phyloP scores from a whole-genome alignment of 2,888 invertebrate species.

The Pristionchus entomophagus region DNA sequence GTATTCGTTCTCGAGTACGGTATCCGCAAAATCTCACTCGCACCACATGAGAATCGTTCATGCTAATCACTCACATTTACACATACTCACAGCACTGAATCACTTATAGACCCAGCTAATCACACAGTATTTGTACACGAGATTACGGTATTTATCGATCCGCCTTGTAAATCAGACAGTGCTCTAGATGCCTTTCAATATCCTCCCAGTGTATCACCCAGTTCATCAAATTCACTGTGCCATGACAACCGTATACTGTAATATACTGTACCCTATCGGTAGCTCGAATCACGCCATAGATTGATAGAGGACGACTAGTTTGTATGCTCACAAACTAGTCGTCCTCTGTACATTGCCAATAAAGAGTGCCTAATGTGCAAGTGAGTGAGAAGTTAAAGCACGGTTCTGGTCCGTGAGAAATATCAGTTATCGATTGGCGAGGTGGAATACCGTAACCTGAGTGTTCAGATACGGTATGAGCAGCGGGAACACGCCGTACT shows the following conservation, averaged over 20 bases:
- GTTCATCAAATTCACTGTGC: neutral
- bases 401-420: neutral
- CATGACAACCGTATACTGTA: neutral
- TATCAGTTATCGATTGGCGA: neutral
- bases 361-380: neutral
- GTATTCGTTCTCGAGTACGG: neutral
- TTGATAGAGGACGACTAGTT: too few species aligned
- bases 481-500: slow-evolving; percentile 56
- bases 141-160: slow-evolving; percentile 10
- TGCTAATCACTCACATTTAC: neutral
- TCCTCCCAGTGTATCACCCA: neutral
- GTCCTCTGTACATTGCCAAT: neutral
- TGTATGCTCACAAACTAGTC: neutral
- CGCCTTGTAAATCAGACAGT: neutral
- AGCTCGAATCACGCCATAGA: neutral
- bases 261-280: neutral
- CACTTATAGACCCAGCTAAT: neutral
- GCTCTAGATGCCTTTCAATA: neutral
- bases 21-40: neutral
- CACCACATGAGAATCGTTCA: neutral
- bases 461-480: slow-evolving; percentile 8
- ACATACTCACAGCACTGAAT: neutral
- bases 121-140: slow-evolving; percentile 7
- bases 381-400: too few species aligned
- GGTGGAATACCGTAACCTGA: neutral